Evolutionary conservation across 2,113 vertebrate species (phyloP), one percentile per base, ranked within the genome.

Genomic region (Columba livia): DNA sequence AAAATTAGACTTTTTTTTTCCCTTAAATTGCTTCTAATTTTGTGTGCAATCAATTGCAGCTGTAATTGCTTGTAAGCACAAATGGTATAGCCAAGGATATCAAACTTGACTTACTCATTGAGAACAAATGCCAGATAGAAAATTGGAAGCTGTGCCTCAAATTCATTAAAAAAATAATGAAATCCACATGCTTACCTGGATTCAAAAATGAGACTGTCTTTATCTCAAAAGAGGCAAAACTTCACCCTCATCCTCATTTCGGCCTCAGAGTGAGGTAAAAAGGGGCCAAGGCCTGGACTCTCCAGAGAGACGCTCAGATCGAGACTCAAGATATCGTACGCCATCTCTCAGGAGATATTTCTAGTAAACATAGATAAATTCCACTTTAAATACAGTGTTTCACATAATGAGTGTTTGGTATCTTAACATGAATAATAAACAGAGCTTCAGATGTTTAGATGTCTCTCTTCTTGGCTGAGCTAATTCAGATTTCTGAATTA

Each of bases 11-110:
- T 42, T 57, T 48, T 38, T 53, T 44, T 67, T 47, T 67, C 29
- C 10, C 31, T 88, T 82, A 89, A 86, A 89, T 50, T 69, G 47
- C 42, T 91, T 88, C 85, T 93, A 64, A 79, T 75, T 91, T 62
- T 58, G 40, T 32, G 10, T 67, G 34, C 74, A 54, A 69, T 84
- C 62, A 61, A 32, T 54, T 92, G 62, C 58, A 92, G 51, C 56
- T 83, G 70, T 50, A 91, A 89, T 67, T 75, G 28, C 73, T 50
- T 77, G 42, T 28, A 72, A 82, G 92, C 57, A 88, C 15, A 89
- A 96, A 71, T 44, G 72, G 57, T 36, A 62, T 14, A 71, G 44
- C 32, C 53, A 88, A 10, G 88, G 75, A 60, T 90, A 84, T 12
- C 61, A 48, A 88, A 32, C 48, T 29, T 40, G 24, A 56, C 34